Conservation (phyloP, 1,140 invertebrate species). For the Solen grandis region DNA sequence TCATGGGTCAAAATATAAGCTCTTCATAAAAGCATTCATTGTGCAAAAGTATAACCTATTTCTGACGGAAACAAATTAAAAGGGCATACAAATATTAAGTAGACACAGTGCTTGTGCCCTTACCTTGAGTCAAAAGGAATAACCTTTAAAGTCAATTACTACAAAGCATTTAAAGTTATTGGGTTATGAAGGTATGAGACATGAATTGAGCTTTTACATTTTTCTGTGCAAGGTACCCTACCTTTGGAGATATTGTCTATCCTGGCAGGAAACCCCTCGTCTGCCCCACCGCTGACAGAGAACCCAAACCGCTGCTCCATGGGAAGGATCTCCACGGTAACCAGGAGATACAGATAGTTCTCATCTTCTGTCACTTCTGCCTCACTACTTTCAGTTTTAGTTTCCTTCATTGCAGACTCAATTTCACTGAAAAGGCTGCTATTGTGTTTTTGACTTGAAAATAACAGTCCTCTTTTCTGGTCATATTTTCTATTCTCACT, state of each 20-base stretch:
- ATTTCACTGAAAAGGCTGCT: constrained; percentile 47
- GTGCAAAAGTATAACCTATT: no score
- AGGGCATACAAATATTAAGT: no score
- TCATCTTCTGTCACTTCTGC: constrained; percentile 15
- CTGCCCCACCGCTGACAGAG: constrained; percentile 82
- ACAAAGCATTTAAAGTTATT: no score
- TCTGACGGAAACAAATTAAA: no score
- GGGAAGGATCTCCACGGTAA: constrained; percentile 67
- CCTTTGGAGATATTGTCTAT: constrained; percentile 82
- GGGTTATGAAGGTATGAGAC: no score
- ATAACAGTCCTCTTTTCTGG: not conserved
- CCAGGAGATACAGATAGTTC: constrained; percentile 41
- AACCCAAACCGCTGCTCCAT: constrained; percentile 82
- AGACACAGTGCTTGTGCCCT: no score
- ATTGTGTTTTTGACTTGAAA: not conserved
- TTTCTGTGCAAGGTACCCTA: no score
- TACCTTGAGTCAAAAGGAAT: no score
- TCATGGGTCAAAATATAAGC: no score
- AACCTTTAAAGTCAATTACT: no score
- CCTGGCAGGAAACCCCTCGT: constrained; percentile 81
- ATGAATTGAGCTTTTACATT: no score
- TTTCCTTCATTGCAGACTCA: constrained; percentile 40
- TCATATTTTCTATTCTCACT: not conserved
- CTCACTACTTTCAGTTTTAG: not conserved
- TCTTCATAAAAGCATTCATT: no score